Conservation (phyloP, 2,888 invertebrate species). For the Entomobrya proxima region DNA sequence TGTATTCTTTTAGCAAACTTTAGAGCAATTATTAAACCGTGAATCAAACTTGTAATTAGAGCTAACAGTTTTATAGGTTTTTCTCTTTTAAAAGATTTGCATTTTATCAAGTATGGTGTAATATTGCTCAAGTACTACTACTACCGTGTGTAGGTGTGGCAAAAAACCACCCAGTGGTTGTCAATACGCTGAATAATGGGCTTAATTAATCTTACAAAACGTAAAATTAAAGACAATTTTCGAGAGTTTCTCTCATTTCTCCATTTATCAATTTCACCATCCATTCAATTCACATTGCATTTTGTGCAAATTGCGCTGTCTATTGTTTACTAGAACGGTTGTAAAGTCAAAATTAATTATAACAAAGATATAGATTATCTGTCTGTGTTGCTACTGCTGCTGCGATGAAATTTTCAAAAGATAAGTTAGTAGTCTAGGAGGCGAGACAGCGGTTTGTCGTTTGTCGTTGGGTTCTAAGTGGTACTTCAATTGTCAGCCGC, state of each 20-base stretch:
- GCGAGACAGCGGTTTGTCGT: too few relatives aligned
- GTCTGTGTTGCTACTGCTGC: not conserved
- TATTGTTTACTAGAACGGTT: not conserved
- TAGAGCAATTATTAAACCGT: too few relatives aligned
- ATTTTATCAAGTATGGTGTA: not conserved
- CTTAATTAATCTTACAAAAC: constrained; percentile 58
- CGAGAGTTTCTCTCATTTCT: constrained; percentile 49
- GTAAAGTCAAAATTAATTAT: constrained; percentile 30
- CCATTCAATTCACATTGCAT: not conserved
- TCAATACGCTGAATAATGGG: constrained; percentile 56
- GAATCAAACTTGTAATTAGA: constrained; percentile 24
- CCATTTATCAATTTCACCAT: constrained; percentile 49
- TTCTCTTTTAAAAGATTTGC: not conserved
- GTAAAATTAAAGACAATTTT: constrained; percentile 36
- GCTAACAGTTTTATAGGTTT: constrained; percentile 4
- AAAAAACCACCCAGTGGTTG: constrained; percentile 47
- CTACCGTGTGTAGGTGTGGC: constrained; percentile 46
- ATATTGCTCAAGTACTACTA: too few relatives aligned
- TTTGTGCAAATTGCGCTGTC: not conserved
- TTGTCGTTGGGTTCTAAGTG: too few relatives aligned
- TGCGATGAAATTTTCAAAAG: too few relatives aligned
- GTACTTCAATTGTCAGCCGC: too few relatives aligned
- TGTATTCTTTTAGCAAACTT: too few relatives aligned
- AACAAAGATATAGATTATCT: not conserved
- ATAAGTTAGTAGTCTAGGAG: too few relatives aligned